Conservation (phyloP, 2,888 invertebrate species). For the Charanyca ferruginea region DNA sequence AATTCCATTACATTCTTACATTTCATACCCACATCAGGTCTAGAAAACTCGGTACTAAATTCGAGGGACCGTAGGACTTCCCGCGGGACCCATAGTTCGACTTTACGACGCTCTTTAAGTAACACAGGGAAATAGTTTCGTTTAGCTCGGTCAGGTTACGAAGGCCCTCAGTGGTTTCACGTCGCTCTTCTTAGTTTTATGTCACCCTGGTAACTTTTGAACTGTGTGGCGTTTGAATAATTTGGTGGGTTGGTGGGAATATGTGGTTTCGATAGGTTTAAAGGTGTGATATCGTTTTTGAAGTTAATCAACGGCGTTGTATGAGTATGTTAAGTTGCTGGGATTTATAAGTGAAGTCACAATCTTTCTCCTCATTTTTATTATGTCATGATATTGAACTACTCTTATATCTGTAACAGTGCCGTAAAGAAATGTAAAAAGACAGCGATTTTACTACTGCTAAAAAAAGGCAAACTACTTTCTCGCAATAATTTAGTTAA, state of each 20-base stretch:
- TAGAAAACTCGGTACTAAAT: conserved; percentile 43
- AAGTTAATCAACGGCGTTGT: neutral
- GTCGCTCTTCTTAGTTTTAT: conserved; percentile 55
- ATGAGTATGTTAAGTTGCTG: too few relatives aligned
- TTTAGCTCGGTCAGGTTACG: conserved; percentile 64
- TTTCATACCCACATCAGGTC: conserved; percentile 22
- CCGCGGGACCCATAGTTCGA: conserved; percentile 66
- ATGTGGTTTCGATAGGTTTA: conserved; percentile 20
- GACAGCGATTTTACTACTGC: too few relatives aligned
- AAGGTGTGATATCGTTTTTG: neutral
- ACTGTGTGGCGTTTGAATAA: conserved; percentile 40
- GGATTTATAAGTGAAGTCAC: too few relatives aligned
- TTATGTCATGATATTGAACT: too few relatives aligned
- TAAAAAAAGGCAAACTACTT: too few relatives aligned
- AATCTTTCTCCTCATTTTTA: too few relatives aligned
- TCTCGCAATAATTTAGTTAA: too few relatives aligned
- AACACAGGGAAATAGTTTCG: conserved; percentile 74
- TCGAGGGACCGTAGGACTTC: conserved; percentile 54
- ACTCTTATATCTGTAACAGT: too few relatives aligned
- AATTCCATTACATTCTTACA: neutral
- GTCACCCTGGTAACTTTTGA: conserved; percentile 46
- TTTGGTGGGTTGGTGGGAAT: conserved; percentile 16
- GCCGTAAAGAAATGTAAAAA: too few relatives aligned
- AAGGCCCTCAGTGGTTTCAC: conserved; percentile 50
- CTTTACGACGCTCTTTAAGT: conserved; percentile 75